Evolutionary conservation across 2,888 invertebrate genomes (phyloP).

Genomic region (Cephus rjabovi): DNA sequence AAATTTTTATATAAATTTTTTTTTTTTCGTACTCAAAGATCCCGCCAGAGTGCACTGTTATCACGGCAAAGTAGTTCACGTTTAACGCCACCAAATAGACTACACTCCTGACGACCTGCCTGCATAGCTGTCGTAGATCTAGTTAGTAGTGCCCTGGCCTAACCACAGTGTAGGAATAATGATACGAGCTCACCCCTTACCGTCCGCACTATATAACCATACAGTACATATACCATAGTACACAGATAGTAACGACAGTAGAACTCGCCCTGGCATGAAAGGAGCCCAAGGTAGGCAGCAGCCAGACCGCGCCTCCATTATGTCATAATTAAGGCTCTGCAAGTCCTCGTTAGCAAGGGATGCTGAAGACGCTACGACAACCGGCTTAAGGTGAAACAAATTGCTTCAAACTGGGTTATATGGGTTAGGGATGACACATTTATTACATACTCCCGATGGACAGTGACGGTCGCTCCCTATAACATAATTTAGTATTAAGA

Average conservation of each 20-base stretch:
- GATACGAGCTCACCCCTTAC: constrained; percentile 16
- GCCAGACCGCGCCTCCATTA: constrained; percentile 20
- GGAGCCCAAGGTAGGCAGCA: constrained; percentile 7
- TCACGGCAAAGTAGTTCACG: background rate
- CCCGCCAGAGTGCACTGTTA: background rate
- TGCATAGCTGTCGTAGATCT: constrained; percentile 14
- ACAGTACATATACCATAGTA: background rate
- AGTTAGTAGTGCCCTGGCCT: constrained; percentile 17
- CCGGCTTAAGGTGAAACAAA: constrained; percentile 16
- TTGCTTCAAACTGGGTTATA: constrained; percentile 13
- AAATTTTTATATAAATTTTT: background rate
- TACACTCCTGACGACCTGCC: background rate
- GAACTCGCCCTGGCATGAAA: constrained; percentile 7
- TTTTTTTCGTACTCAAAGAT: background rate
- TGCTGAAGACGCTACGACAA: constrained; percentile 17
- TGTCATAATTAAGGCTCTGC: constrained; percentile 22
- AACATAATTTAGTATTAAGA: background rate
- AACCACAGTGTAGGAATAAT: constrained; percentile 24
- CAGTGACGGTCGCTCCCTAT: background rate
- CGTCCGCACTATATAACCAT: background rate
- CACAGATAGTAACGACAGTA: constrained; percentile 11
- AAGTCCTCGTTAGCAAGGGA: constrained; percentile 23
- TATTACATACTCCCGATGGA: constrained; percentile 3
- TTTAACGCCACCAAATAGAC: background rate
- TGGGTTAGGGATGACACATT: background rate